These are phyloP conservation scores for Macrobrachium rosenbergii DNA, from an alignment of 1,140 invertebrate genomes.

Conservation along the genomic window DNA sequence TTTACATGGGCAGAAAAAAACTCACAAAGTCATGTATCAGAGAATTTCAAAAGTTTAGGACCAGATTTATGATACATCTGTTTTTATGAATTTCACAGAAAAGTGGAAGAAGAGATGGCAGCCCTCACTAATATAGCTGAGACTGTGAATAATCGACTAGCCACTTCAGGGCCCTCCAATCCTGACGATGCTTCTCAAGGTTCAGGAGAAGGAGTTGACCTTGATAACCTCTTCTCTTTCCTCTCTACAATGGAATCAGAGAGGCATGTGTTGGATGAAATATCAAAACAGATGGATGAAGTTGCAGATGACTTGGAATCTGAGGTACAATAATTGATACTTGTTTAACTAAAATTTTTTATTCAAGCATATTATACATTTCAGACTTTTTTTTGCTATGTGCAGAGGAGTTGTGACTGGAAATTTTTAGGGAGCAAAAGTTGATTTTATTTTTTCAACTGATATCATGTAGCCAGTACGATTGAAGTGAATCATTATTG, in stretches of 20 bases:
- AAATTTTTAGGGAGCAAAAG: no score
- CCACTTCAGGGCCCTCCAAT: constrained; percentile 68
- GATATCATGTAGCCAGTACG: no score
- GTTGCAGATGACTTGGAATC: constrained; percentile 75
- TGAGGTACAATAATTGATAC: constrained; percentile 59
- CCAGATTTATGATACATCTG: neutral
- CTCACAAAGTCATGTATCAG: no score
- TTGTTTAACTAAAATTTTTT: neutral
- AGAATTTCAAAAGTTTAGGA: neutral
- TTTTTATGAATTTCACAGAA: constrained; percentile 41
- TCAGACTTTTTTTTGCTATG: no score
- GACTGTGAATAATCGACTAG: constrained; percentile 75
- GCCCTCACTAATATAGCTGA: constrained; percentile 83
- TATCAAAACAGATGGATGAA: constrained; percentile 86
- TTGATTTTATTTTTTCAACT: no score
- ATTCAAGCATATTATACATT: neutral
- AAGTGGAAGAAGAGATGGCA: constrained; percentile 77
- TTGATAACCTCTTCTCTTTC: constrained; percentile 95
- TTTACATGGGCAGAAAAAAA: no score
- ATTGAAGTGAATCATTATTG: no score
- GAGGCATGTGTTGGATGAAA: constrained; percentile 83
- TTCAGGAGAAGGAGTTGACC: constrained; percentile 81
- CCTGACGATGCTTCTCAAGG: constrained; percentile 72
- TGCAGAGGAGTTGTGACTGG: no score
- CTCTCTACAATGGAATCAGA: constrained; percentile 83